Conservation (phyloP, 2,888 invertebrate species). For the Neuroscelio doddi region DNA sequence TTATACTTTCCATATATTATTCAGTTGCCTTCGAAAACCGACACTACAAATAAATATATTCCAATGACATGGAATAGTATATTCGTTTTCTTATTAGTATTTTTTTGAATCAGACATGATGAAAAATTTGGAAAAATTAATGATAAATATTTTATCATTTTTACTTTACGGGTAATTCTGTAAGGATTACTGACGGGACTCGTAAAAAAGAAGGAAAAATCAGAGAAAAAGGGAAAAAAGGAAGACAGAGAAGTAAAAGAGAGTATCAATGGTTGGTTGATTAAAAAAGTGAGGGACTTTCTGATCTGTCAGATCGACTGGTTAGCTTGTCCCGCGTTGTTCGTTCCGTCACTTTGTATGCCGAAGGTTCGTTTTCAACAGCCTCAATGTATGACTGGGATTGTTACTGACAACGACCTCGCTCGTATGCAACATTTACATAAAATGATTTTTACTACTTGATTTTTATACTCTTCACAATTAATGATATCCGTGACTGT, state of each 20-base stretch:
- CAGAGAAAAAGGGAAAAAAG: no score
- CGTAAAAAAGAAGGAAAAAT: no score
- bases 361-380: constrained; percentile 48
- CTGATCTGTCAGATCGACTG: constrained; percentile 9
- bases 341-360: constrained; percentile 54
- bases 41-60: constrained; percentile 2
- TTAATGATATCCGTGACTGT: no score
- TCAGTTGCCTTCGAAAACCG: constrained; percentile 1
- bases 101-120: no score
- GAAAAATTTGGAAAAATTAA: no score
- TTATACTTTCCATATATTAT: not conserved
- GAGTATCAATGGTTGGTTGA: not conserved
- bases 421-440: constrained; percentile 51
- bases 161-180: no score
- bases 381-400: constrained; percentile 54
- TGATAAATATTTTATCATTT: no score
- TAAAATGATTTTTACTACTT: constrained; percentile 57
- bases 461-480: no score
- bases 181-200: no score
- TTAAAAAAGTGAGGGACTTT: constrained; percentile 10
- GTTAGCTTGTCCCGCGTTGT: constrained; percentile 5
- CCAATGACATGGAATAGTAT: not conserved
- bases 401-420: constrained; percentile 50
- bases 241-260: no score
- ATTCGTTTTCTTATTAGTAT: not conserved